Base-by-base conservation (phyloP, 1,140 invertebrate genomes). In the Oedothorax gibbosus region DNA sequence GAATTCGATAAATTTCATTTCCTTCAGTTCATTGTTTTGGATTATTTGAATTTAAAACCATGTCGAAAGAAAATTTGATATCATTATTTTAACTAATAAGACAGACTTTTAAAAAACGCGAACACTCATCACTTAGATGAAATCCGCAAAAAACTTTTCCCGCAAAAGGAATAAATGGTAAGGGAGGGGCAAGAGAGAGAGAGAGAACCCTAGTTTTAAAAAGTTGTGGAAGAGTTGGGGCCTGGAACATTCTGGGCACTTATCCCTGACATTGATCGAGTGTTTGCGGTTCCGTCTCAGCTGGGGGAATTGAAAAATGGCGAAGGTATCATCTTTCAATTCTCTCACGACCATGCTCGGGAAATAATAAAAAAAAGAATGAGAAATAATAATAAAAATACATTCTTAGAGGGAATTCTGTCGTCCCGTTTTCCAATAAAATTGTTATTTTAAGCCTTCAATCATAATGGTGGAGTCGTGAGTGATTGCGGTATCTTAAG, bases 381-480 rank as follows among this genome's bases (percentile, higher is more conserved):
- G 62, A 66, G 53, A 77, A 62, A n/a, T 11, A 50, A 35, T 15
- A 56, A 51, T 18, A 56, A 49, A 56, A 75, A 60, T 65, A 81
- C 71, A 71, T 71, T 81, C 60, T 71, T 71, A 68, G 71, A 56
- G 66, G 35, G 35, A 35, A 35, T 35, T 35, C 35, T 35, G 2
- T 71, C 69, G 72, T 82, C 49, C 80, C 69, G 20, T 65, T 81
- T 56, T 72, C 49, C 80, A 82, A 82, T 82, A 73, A 82, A 82
- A 82, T 73, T 56, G 80, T 82, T 82, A 82, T 73, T 82, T 82
- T 82, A 82, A 82, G 80, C 69, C 73, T 82, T 82, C 80, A 82
- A 73, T 82, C 68, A 82, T 82, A 82, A 82, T 73, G 73, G 56
- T 11, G n/a, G 20, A 73, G 54, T 56, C n/a, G 50, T 73, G 80